A percentile compares a stretch with the other conserved stretches of the same genome.
phyloP scores from a whole-genome alignment of 2,797 vertebrate genomes.

The Thunnus albacares region DNA sequence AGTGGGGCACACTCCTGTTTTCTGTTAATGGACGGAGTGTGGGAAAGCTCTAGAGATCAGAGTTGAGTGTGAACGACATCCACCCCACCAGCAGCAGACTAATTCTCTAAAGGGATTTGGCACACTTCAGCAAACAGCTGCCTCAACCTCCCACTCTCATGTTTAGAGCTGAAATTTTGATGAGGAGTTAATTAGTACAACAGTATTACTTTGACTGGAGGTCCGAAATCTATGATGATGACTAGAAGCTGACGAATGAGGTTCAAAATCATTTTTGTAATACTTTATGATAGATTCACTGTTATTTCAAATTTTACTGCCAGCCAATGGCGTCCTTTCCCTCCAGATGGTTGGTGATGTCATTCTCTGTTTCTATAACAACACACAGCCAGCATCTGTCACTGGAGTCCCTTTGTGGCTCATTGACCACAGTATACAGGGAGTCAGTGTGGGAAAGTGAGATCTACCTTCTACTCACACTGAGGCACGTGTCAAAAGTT shows the following conservation, averaged over 20 bases:
- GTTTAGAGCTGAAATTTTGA: neutral
- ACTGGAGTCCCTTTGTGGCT: conserved; percentile 64
- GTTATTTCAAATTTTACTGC: neutral
- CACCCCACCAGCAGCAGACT: conserved; percentile 5
- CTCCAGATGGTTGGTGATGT: conserved; percentile 73
- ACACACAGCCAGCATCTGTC: conserved; percentile 32
- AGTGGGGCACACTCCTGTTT: neutral
- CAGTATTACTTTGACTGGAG: neutral
- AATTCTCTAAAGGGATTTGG: conserved; percentile 52
- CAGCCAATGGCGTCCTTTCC: conserved; percentile 38
- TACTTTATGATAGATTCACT: no score
- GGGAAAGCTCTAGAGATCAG: conserved; percentile 83
- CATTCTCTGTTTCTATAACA: conserved; percentile 45
- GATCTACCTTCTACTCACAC: conserved; percentile 45
- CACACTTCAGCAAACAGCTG: conserved; percentile 55
- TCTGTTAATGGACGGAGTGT: conserved; percentile 67
- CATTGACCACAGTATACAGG: conserved; percentile 41
- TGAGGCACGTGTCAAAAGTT: neutral
- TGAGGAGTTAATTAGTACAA: neutral
- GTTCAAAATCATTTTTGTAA: neutral
- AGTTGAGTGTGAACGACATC: conserved; percentile 21
- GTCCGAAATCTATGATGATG: conserved; percentile 55
- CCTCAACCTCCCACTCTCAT: neutral
- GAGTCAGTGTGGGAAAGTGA: conserved; percentile 70
- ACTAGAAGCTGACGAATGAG: conserved; percentile 25